Base-by-base conservation (phyloP, 2,888 invertebrate genomes). In the Lithosia quadra region DNA sequence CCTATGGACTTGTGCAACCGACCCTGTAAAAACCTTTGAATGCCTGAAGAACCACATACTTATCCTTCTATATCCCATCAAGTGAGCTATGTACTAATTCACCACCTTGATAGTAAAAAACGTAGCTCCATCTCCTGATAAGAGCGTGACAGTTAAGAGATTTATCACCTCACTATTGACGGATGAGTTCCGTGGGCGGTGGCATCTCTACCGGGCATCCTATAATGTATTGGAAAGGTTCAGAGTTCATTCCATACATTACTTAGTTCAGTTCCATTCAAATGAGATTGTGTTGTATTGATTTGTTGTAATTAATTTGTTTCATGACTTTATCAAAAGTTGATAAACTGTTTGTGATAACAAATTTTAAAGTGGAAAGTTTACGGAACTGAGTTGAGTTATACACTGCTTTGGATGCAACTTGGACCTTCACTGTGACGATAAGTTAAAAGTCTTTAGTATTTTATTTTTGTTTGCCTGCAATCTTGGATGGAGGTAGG, bases 321-420 rank as follows among this genome's bases (percentile, higher is more conserved):
- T 49, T 49, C 49, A 49, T 1, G 49, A 49, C 49, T 49, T 49
- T 49, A 49, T 49, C 49, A n/a, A 9, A 1, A 9, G 18, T n/a
- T 49, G 49, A 49, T 49, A n/a, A 49, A n/a, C n/a, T 56, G 15
- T 49, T 49, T 49, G n/a, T 49, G 49, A n/a, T 49, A 49, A n/a
- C 5, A 18, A n/a, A 49, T n/a, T 49, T 4, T 49, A n/a, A 9
- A n/a, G n/a, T 49, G n/a, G 49, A 49, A n/a, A 18, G 7, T 43
- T 43, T 43, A 18, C 18, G 1, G 43, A n/a, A 9, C 8, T 49
- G 5, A 4, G 28, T 28, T 28, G 28, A 28, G 28, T 28, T 4
- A 28, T n/a, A n/a, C n/a, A n/a, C n/a, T n/a, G n/a, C n/a, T n/a
- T n/a, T n/a, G n/a, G n/a, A n/a, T n/a, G n/a, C 28, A 28, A 28